Percentiles rank a stretch among this genome's conserved stretches.
Evolutionary conservation across 2,888 invertebrate species (phyloP).

Genomic region (Sipha maydis): DNA sequence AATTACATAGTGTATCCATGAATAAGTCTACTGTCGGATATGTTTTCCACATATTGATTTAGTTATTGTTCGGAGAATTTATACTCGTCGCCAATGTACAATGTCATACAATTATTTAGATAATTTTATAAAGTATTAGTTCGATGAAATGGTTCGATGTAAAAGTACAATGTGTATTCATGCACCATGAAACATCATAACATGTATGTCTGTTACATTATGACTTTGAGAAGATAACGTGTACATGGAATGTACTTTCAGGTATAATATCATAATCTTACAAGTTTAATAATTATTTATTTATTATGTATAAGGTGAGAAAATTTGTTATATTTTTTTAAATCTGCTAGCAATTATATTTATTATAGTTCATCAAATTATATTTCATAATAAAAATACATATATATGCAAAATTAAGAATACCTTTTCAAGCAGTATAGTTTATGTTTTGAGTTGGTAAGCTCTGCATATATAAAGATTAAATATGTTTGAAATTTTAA

Average conservation of each 20-base stretch:
- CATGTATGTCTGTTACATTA: background rate
- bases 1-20: background rate
- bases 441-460: too few species aligned
- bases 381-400: too few species aligned
- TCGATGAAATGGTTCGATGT: background rate
- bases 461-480: too few species aligned
- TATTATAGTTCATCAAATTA: too few species aligned
- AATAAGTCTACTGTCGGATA: background rate
- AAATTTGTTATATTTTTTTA: too few species aligned
- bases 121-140: background rate
- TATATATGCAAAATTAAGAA: too few species aligned
- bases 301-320: too few species aligned
- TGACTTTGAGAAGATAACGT: background rate
- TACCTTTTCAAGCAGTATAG: too few species aligned
- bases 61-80: background rate
- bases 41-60: background rate
- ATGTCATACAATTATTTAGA: background rate
- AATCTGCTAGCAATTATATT: too few species aligned
- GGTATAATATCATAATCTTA: background rate
- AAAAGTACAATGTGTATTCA: too few species aligned
- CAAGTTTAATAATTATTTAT: too few species aligned
- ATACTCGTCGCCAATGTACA: background rate
- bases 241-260: background rate
- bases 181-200: background rate
- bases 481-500: too few species aligned